Conservation (phyloP, 2,797 vertebrate genomes). For the Sebastes vulpes region DNA sequence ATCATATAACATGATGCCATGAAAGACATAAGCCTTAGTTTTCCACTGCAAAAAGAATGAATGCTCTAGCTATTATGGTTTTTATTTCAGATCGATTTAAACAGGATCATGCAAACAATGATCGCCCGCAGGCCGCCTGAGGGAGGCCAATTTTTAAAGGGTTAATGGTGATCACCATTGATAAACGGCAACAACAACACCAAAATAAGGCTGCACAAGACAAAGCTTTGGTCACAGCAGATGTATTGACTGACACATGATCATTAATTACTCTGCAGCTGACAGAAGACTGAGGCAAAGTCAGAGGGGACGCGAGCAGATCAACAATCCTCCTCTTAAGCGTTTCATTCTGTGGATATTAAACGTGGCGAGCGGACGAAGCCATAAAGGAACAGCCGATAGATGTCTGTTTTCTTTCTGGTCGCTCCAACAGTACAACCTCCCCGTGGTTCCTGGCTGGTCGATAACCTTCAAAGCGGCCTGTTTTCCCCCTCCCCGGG, state of each 20-base stretch:
- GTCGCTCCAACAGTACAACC: not conserved
- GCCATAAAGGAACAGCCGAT: conserved; percentile 9
- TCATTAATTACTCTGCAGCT: conserved; percentile 10
- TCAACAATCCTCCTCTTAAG: not conserved
- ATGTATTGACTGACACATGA: not conserved
- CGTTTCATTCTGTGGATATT: not conserved
- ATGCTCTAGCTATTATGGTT: fast-evolving
- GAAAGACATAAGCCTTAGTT: too few species aligned
- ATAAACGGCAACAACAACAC: too few species aligned
- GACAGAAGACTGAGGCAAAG: not conserved
- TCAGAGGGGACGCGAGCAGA: not conserved
- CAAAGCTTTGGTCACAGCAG: not conserved
- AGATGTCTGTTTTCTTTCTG: conserved; percentile 12
- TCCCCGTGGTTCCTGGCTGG: conserved; percentile 25
- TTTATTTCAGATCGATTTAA: too few species aligned
- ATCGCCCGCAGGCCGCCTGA: too few species aligned
- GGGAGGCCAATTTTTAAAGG: too few species aligned
- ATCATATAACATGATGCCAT: too few species aligned
- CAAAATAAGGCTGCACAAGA: not conserved
- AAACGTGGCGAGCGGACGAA: conserved; percentile 3
- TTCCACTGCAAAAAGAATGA: too few species aligned
- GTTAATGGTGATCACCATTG: too few species aligned
- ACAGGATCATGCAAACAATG: too few species aligned
- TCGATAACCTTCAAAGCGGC: conserved; percentile 57
- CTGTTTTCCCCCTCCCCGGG: conserved; percentile 17